These are phyloP conservation scores for Idaea biselata DNA, from an alignment of 2,888 invertebrate genomes.

Conservation along the genomic window DNA sequence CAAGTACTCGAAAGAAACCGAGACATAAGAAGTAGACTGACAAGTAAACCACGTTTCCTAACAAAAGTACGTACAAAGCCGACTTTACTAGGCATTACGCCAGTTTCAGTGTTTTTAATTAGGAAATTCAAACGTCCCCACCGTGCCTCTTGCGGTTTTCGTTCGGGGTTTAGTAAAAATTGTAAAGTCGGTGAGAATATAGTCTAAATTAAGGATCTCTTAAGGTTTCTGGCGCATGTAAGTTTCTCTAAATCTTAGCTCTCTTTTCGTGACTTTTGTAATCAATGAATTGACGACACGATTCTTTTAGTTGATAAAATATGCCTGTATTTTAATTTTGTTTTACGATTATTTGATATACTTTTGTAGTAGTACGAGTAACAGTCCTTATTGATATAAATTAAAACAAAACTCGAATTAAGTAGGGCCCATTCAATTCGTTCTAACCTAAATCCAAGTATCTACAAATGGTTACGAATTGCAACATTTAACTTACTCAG, in stretches of 20 bases:
- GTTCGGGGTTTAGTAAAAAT: neutral
- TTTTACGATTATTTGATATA: neutral
- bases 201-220: constrained; percentile 6
- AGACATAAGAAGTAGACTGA: constrained; percentile 81
- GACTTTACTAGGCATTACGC: neutral
- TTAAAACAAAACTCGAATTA: neutral
- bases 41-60: constrained; percentile 8
- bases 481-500: neutral
- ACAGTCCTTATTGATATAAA: neutral
- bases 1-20: constrained; percentile 90
- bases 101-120: neutral
- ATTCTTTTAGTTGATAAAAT: neutral
- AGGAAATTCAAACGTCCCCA: neutral
- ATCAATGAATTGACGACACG: neutral
- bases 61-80: neutral
- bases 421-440: neutral
- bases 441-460: neutral
- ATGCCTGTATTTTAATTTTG: neutral
- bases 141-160: constrained; percentile 1
- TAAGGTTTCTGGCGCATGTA: constrained; percentile 2
- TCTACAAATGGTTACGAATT: neutral
- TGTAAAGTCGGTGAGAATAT: constrained; percentile 3
- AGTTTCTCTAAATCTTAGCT: neutral
- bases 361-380: neutral
- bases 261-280: neutral